Evolutionary conservation across 2,888 invertebrate species (phyloP), one percentile per base, ranked within the genome.

Genomic region (Apamea crenata): DNA sequence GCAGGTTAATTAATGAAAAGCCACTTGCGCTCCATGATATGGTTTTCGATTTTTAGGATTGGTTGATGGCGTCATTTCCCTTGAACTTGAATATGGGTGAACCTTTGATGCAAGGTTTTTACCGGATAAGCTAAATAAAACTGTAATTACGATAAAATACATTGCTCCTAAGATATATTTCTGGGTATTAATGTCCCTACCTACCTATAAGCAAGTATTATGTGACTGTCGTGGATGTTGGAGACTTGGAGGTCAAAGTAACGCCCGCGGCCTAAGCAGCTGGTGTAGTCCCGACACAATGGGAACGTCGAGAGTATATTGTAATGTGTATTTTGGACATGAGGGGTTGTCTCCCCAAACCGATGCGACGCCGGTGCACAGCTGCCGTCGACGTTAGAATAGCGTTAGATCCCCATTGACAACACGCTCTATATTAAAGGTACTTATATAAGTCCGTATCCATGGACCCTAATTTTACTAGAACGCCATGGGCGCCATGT

Each of bases 301-400:
- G 88, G 89, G 82, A 87, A 89, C 86, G 88, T 88, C 82, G 85
- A 87, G 86, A 91, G 86, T 90, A 91, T 91, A 87, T 90, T 89
- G 90, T 92, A 90, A 92, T 91, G 91, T 91, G 90, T 91, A 91
- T 92, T 92, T 93, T 89, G 89, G 92, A 87, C 86, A 90, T 84
- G 91, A 92, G 93, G 93, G 93, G 92, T 89, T 91, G 92, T 92
- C 92, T 91, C 90, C 91, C 90, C 86, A 87, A 82, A 86, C 86
- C 80, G 86, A 80, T 65, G 53, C 74, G 73, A 14, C 66, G 66
- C 76, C 84, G 81, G 86, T 78, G 88, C 90, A 90, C 93, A 93
- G 93, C 93, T 93, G 93, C 92, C 87, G 86, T 66, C 74, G 76
- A 81, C 89, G 89, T 93, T 93, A 92, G 93, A 92, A 90, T 44